phyloP scores from a whole-genome alignment of 2,113 vertebrate species.

The Pelobates fuscus region DNA sequence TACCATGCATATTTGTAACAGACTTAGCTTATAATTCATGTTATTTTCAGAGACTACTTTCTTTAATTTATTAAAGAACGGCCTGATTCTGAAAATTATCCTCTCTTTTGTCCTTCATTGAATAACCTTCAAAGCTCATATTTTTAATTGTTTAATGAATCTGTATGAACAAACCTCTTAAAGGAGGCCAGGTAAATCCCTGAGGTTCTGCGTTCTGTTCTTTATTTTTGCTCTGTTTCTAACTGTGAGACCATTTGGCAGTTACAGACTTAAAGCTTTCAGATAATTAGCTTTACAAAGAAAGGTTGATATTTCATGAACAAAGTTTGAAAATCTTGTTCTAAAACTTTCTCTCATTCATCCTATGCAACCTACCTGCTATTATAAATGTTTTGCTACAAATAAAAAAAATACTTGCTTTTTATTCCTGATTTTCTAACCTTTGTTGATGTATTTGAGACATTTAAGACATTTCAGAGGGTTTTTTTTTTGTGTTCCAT shows the following conservation, averaged over 20 bases:
- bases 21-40: no score
- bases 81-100: conserved; percentile 56
- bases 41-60: no score
- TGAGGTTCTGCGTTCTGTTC: conserved; percentile 65
- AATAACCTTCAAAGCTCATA: conserved; percentile 66
- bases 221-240: conserved; percentile 69
- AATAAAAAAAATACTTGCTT: conserved; percentile 11
- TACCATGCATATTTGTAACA: no score
- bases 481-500: no score
- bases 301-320: conserved; percentile 57
- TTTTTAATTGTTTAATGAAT: conserved; percentile 63
- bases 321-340: conserved; percentile 57
- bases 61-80: no score
- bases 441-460: background rate
- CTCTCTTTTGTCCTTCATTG: conserved; percentile 60
- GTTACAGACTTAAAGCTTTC: conserved; percentile 60
- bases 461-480: no score
- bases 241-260: conserved; percentile 79
- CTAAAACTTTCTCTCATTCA: conserved; percentile 46
- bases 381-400: conserved; percentile 56
- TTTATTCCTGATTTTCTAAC: background rate
- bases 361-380: conserved; percentile 73
- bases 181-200: conserved; percentile 73
- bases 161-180: conserved; percentile 62
- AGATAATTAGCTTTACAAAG: conserved; percentile 79